Conservation (phyloP, 2,888 invertebrate species). For the Leptinotarsa peninsularis region DNA sequence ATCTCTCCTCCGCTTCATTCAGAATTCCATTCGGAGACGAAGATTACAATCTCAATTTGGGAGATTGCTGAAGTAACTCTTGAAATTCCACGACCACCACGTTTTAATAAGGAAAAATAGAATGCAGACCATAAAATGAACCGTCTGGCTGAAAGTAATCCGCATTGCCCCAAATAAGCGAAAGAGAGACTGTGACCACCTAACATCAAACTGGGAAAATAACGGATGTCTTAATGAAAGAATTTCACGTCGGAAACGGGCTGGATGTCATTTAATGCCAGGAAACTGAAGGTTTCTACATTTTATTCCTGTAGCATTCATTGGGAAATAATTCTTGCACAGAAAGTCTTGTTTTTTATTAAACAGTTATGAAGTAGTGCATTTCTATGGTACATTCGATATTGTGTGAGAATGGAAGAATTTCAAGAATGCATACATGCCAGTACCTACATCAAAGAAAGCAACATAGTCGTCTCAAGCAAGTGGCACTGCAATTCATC, state of each 20-base stretch:
- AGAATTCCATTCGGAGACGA: no score
- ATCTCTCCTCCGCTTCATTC: no score
- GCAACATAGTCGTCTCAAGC: no score
- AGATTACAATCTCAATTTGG: no score
- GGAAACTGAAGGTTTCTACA: neutral
- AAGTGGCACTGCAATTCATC: no score
- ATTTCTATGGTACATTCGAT: no score
- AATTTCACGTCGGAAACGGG: neutral
- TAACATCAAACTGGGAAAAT: neutral
- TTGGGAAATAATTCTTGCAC: no score
- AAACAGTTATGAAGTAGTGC: no score
- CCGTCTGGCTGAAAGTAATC: constrained; percentile 1
- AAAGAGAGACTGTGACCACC: neutral
- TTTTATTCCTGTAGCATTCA: neutral
- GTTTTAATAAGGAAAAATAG: neutral
- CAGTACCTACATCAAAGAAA: no score
- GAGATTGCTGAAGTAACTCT: neutral
- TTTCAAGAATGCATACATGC: no score
- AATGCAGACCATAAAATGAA: neutral
- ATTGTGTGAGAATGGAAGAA: no score
- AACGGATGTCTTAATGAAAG: neutral
- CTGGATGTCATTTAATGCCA: neutral
- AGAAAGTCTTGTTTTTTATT: no score
- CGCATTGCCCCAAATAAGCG: neutral
- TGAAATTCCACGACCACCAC: neutral